Evolutionary conservation across 53 echinoderm and acorn worm species (phyloP).

Genomic region (Antedon mediterranea): DNA sequence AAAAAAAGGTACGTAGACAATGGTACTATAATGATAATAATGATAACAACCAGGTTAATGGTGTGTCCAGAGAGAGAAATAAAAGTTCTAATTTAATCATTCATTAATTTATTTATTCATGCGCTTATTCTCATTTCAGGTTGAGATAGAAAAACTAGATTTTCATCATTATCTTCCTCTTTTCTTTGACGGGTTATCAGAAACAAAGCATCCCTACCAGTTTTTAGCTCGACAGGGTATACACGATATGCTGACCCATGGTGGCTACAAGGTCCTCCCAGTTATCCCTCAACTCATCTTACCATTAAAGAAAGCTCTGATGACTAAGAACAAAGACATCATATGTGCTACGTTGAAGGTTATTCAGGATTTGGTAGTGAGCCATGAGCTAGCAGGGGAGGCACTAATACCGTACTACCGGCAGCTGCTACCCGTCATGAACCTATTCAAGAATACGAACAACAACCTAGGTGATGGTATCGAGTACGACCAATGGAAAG

Average conservation of each 20-base stretch:
- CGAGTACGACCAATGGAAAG: conserved; percentile 75
- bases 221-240: conserved; percentile 85
- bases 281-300: conserved; percentile 86
- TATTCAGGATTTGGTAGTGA: conserved; percentile 48
- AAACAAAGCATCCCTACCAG: conserved; percentile 66
- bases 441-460: conserved; percentile 83
- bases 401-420: conserved; percentile 75
- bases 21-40: too few relatives aligned
- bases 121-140: conserved; percentile 41
- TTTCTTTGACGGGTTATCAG: conserved; percentile 80
- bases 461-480: conserved; percentile 82
- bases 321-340: conserved; percentile 40
- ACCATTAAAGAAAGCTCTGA: conserved; percentile 74
- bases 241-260: conserved; percentile 80
- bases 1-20: too few relatives aligned
- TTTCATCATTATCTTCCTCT: conserved; percentile 86
- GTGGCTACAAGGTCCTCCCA: conserved; percentile 61
- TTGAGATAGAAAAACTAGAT: conserved; percentile 84
- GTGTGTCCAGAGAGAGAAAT: too few relatives aligned
- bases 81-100: too few relatives aligned
- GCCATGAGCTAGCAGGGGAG: conserved; percentile 55
- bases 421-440: conserved; percentile 71
- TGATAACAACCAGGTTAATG: too few relatives aligned
- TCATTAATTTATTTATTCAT: not conserved
- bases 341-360: conserved; percentile 65